These are phyloP conservation scores for Exaiptasia diaphana DNA, from an alignment of 64 coral and sea anemone genomes.

Conservation along the genomic window DNA sequence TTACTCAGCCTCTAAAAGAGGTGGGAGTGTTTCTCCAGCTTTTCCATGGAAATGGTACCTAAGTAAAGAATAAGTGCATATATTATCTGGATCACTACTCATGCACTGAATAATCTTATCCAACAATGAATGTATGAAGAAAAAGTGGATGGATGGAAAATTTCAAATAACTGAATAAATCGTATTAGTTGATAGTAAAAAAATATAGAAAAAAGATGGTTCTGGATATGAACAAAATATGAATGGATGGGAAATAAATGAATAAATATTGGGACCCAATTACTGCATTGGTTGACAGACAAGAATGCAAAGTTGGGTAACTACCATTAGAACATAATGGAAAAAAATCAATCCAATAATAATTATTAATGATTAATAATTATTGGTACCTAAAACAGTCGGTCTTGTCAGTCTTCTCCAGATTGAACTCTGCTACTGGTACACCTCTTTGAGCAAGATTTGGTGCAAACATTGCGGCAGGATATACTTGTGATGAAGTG, in stretches of 20 bases:
- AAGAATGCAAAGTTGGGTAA: no score
- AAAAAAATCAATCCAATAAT: no score
- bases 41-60: conserved; percentile 95
- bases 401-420: conserved; percentile 82
- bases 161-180: neutral
- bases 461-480: conserved; percentile 94
- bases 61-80: neutral
- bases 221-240: no score
- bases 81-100: no score
- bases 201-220: no score
- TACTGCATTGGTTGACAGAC: no score
- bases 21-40: conserved; percentile 89
- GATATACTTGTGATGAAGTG: conserved; percentile 94
- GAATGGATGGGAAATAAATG: no score
- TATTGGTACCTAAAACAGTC: conserved; percentile 70
- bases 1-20: conserved; percentile 31
- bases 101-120: neutral
- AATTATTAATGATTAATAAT: neutral
- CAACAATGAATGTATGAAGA: neutral
- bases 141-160: neutral
- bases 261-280: no score
- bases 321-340: no score
- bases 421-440: conserved; percentile 97
- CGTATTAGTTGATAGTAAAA: no score
- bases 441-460: conserved; percentile 66